Evolutionary conservation across 2,888 invertebrate species (phyloP), one percentile per base, ranked within the genome.

Genomic region (Noctua comes): DNA sequence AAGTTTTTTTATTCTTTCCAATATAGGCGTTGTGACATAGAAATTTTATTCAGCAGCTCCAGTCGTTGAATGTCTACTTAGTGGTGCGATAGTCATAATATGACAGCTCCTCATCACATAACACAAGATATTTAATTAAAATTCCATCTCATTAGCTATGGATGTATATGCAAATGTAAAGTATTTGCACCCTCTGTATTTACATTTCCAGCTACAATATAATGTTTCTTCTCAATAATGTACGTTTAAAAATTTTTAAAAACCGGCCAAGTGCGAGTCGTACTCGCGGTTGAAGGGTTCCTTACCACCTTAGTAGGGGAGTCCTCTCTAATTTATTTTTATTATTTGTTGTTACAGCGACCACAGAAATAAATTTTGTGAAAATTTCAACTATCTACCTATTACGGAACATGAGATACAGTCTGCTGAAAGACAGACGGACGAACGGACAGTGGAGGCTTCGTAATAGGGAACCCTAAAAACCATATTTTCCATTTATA

Each of bases 61-160:
- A 51, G 13, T 46, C 36, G 27, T 73, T 51, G 4, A 7, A n/a
- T 68, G 66, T 68, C 57, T 48, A 48, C 31, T 51, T 43, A 59
- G 40, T 43, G 18, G 40, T n/a, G 27, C 8, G 2, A 51, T 21
- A 21, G 8, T 73, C 51, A 54, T 51, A 80, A 27, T 79, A 59
- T 68, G 66, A 27, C 48, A 59, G 51, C 1, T 59, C 24, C 59
- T 43, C 59, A 43, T 40, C 36, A 54, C 21, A 43, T n/a, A 48
- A 72, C 48, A 24, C 43, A 21, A 65, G 48, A 66, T 59, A 79
- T 79, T 79, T 73, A n/a, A 80, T 68, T 73, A 51, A 13, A 69
- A 59, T 27, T 51, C 40, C 43, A 51, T 43, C 40, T 54, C 36
- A 79, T 21, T 68, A 68, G 31, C 16, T 27, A 65, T 57, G 43